Percentiles rank a stretch among this genome's conserved stretches.
These are phyloP conservation scores for Tursiops truncatus DNA, from an alignment of 2,113 vertebrate species.

Conservation along the genomic window DNA sequence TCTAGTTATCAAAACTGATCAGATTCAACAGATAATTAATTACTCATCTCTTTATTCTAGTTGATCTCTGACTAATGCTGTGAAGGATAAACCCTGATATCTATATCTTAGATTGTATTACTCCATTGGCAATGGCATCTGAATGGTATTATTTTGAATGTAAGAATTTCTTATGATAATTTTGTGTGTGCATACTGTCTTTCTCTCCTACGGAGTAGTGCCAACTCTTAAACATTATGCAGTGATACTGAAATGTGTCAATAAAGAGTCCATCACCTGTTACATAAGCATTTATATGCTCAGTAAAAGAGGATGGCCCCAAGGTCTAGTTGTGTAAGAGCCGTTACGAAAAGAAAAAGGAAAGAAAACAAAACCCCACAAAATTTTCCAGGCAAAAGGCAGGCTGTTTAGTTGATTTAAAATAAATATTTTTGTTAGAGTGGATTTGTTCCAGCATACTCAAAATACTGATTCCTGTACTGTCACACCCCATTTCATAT, in stretches of 20 bases:
- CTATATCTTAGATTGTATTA: neutral
- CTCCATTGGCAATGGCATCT: neutral
- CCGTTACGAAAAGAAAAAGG: neutral
- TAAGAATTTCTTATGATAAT: neutral
- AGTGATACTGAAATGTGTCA: neutral
- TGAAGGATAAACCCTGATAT: neutral
- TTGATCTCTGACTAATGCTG: neutral
- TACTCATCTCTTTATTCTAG: neutral
- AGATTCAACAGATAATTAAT: neutral
- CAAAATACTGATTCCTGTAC: too few species aligned
- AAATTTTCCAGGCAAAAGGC: neutral
- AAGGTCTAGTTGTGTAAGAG: neutral
- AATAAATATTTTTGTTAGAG: constrained; percentile 25
- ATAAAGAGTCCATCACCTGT: neutral
- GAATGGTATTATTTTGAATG: neutral
- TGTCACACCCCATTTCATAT: neutral
- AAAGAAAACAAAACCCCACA: neutral
- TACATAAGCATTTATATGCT: neutral
- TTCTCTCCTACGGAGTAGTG: neutral
- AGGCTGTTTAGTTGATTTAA: neutral
- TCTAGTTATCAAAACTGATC: neutral
- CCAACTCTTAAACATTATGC: neutral
- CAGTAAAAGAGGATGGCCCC: neutral
- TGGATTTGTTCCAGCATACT: neutral
- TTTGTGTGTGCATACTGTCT: neutral